Base-by-base conservation (phyloP, 2,888 invertebrate species). In the Drosophila putrida region DNA sequence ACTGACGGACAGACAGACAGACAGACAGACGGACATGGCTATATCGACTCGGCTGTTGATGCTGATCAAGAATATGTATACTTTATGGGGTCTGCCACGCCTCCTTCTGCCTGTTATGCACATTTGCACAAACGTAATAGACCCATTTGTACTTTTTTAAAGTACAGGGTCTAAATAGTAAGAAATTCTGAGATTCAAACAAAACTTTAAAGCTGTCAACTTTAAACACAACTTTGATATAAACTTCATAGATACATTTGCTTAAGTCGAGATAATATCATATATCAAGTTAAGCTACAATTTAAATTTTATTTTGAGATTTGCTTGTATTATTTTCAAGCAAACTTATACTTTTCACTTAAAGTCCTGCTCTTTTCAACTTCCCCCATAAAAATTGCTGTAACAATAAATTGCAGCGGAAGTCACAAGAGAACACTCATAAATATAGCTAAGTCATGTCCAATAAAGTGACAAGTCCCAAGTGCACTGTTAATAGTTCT, bases 401-500 rank as follows among this genome's bases (percentile, higher is more conserved):
- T 51, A 41, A 13, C 49, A 53, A 53, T 55, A 53, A 51, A 63
- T 51, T 58, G 28, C 9, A 15, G n/a, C n/a, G 20, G 25, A 54
- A 39, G 41, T 53, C 78, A 65, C 39, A 47, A 49, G 57, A 60
- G 65, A 53, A 41, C 66, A 43, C 28, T 49, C 67, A 43, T 75
- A 74, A 78, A 75, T 63, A 54, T 60, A 38, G 49, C 20, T 28
- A 36, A 54, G 44, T 13, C 35, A 39, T 39, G 46, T 25, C 4
- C 36, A 10, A 11, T 11, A 31, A 20, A 31, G 28, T 31, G 15
- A 36, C n/a, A 13, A 47, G 31, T 31, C 61, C 74, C 39, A 36
- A 31, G 41, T 57, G 68, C 39, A 20, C 53, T 62, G 66, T 72
- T 79, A 72, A 77, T 77, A 82, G 77, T 71, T 83, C 76, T 79